A percentile compares a stretch with the other conserved stretches of the same genome.
Evolutionary conservation across 2,888 invertebrate genomes (phyloP).

Genomic region (Drosophila rubida): DNA sequence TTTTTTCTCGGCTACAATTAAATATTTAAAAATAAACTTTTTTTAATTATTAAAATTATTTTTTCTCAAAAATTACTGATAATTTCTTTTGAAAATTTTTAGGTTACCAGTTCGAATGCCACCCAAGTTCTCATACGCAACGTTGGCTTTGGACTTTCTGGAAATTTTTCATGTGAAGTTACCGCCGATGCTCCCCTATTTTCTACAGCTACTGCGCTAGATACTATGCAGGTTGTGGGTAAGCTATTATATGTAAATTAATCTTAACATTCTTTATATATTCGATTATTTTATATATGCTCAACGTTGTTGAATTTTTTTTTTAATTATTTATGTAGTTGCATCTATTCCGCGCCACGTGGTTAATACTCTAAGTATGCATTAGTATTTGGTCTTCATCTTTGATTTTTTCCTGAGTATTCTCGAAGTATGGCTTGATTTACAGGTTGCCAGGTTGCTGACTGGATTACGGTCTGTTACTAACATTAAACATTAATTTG

Average conservation of each 20-base stretch:
- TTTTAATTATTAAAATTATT: no score
- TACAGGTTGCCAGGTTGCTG: conserved; percentile 11
- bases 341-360: no score
- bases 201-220: conserved; percentile 88
- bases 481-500: conserved; percentile 70
- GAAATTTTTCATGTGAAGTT: conserved; percentile 92
- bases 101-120: conserved; percentile 90
- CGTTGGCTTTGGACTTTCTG: conserved; percentile 89
- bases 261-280: no score
- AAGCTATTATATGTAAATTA: no score
- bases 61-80: no score
- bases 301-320: no score
- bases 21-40: no score
- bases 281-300: no score
- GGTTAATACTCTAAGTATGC: no score
- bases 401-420: conserved; percentile 26
- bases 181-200: conserved; percentile 90
- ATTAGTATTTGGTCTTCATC: no score
- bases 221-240: conserved; percentile 91
- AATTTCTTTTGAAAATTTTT: no score
- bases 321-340: conserved; percentile 45
- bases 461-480: conserved; percentile 21
- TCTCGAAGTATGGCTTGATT: conserved; percentile 22
- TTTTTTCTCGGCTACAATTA: no score
- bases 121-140: conserved; percentile 90